phyloP scores from a whole-genome alignment of 2,797 vertebrate genomes.

The Myripristis jacobus region DNA sequence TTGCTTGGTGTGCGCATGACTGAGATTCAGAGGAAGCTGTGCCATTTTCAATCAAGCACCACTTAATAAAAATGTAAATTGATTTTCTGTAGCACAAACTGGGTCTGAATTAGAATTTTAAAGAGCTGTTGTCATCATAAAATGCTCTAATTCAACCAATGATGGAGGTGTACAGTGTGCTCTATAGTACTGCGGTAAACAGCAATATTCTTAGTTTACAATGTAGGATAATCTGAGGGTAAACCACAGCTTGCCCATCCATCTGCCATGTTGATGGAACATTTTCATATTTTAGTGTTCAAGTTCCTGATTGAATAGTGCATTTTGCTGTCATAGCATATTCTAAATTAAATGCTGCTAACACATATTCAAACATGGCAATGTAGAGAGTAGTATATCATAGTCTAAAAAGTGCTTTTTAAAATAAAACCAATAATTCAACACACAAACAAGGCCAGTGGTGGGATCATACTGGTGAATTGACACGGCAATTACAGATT shows the following conservation, averaged over 20 bases:
- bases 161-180: background rate
- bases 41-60: conserved; percentile 60
- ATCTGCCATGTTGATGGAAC: background rate
- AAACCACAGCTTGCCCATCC: background rate
- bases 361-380: no score
- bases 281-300: background rate
- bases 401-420: background rate
- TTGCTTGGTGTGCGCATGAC: conserved; percentile 47
- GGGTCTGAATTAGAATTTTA: conserved; percentile 36
- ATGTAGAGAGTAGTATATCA: no score
- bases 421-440: background rate
- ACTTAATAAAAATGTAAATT: conserved; percentile 70
- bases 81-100: conserved; percentile 52
- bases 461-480: no score
- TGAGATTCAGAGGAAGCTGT: conserved; percentile 47
- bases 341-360: no score
- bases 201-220: background rate
- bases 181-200: conserved; percentile 20
- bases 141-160: conserved; percentile 45
- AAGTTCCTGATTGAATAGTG: no score
- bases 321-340: no score
- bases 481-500: no score
- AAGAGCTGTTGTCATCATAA: conserved; percentile 31
- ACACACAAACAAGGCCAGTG: no score
- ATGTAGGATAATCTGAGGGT: background rate